Evolutionary conservation across 1,140 invertebrate genomes (phyloP).

Genomic region (Cydia splendana): DNA sequence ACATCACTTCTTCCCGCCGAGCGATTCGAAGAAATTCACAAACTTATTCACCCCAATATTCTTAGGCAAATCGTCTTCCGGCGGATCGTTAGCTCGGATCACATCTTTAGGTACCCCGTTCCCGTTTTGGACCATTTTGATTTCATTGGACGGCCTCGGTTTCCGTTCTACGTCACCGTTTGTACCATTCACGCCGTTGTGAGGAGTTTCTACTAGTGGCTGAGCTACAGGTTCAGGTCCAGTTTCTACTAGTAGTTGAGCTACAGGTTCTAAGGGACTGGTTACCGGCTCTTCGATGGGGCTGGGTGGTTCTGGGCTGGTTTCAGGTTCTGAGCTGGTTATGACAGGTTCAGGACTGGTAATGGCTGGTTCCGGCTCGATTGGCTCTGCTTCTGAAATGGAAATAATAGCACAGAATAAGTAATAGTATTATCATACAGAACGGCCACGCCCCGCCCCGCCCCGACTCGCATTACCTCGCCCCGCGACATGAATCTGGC

Average conservation of each 20-base stretch:
- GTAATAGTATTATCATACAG: too few relatives aligned
- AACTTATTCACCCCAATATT: slow-evolving; percentile 76
- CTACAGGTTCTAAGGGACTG: neutral
- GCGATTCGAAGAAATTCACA: slow-evolving; percentile 74
- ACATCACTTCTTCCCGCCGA: slow-evolving; percentile 70
- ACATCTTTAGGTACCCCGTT: slow-evolving; percentile 68
- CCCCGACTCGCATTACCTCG: too few relatives aligned
- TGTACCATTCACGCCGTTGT: slow-evolving; percentile 43
- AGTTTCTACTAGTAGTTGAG: too few relatives aligned
- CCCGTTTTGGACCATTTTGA: slow-evolving; percentile 65
- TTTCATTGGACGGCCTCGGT: slow-evolving; percentile 66
- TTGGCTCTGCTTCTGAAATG: neutral
- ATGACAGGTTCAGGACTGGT: too few relatives aligned
- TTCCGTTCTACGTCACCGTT: slow-evolving; percentile 38
- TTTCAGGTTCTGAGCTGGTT: neutral
- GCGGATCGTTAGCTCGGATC: slow-evolving; percentile 71
- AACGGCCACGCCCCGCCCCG: too few relatives aligned
- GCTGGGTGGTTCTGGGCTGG: too few relatives aligned
- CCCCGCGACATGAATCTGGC: too few relatives aligned
- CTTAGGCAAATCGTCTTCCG: slow-evolving; percentile 74
- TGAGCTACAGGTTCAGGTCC: slow-evolving; percentile 37
- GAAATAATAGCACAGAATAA: too few relatives aligned
- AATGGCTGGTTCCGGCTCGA: neutral
- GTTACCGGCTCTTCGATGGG: neutral
- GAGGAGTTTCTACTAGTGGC: slow-evolving; percentile 7